phyloP scores from a whole-genome alignment of 1,140 invertebrate genomes.

The Rhagoletis pomonella region DNA sequence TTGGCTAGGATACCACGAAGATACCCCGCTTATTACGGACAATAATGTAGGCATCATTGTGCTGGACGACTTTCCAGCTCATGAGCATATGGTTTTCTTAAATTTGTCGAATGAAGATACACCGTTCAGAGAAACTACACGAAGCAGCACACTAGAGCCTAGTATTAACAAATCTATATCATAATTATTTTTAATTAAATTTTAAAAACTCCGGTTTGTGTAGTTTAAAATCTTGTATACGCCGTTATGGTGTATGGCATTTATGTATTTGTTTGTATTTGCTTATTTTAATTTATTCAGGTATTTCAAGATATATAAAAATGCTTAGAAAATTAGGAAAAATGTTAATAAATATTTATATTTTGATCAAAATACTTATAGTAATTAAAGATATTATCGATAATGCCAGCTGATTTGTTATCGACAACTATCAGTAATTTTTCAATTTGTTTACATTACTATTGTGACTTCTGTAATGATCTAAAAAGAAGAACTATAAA shows the following conservation, averaged over 20 bases:
- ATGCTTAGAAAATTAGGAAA: too few species aligned
- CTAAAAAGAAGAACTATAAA: not conserved
- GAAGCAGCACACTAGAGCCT: not conserved
- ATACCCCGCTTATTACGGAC: slow-evolving; percentile 77
- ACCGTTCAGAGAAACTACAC: not conserved
- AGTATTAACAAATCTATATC: not conserved
- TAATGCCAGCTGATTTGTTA: not conserved
- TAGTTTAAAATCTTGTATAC: not conserved
- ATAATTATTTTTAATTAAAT: not conserved
- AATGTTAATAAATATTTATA: too few species aligned
- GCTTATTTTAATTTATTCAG: too few species aligned
- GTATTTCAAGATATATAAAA: too few species aligned
- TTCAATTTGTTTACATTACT: slow-evolving; percentile 6
- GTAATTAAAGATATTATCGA: not conserved
- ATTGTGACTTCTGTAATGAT: slow-evolving; percentile 11
- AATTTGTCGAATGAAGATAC: not conserved
- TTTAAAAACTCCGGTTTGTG: not conserved
- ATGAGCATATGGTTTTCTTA: not conserved
- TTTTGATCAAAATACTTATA: too few species aligned
- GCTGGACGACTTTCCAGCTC: slow-evolving; percentile 77
- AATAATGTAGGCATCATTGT: slow-evolving; percentile 81
- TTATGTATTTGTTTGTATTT: too few species aligned
- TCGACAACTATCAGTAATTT: not conserved
- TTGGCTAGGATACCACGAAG: slow-evolving; percentile 94
- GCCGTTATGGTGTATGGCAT: not conserved